Evolutionary conservation across 2,888 invertebrate genomes (phyloP), one percentile per base, ranked within the genome.

Genomic region (Aphodius granarius): DNA sequence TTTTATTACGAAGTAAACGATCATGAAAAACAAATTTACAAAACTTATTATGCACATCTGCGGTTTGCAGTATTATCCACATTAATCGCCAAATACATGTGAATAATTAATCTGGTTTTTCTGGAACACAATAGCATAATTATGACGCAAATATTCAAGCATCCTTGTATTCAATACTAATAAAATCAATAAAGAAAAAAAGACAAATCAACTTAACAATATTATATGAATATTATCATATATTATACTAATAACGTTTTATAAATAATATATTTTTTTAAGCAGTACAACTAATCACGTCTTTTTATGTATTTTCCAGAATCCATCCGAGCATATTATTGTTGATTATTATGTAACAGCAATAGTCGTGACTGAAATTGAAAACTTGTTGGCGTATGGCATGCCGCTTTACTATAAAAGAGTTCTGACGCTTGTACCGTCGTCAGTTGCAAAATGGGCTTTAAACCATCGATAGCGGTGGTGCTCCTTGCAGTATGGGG

Each of bases 381-480:
- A 68, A 17, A 63, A n/a, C 20, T 43, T 72, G 43, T 13, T 3
- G 43, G 43, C 43, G 43, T 43, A 13, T 43, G 43, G 43, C 3
- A 13, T 43, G 2, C 13, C 43, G 43, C 13, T 6, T 43, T 43
- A 13, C 72, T 75, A 75, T 75, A 75, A 75, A 75, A 75, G 75
- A 75, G 71, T 72, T 72, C 72, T 20, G 68, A 13, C 43, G 6
- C 43, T 22, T 66, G 63, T 17, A 15, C 2, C 16, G 71, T 43
- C 71, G 66, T 71, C 76, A 78, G 75, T 78, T 63, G 66, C 62
- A 74, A 75, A 73, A 78, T 78, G 78, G 73, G 71, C 71, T 68
- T 66, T 73, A 64, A 73, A 66, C 70, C 71, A 71, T 66, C 75
- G 21, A n/a, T 43, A 21, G 71, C 65, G 73, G 73, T 75, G 75